A percentile compares a stretch with the other conserved stretches of the same genome.
Evolutionary conservation across 2,797 vertebrate species (phyloP).

Genomic region (Sitta carolinensis): DNA sequence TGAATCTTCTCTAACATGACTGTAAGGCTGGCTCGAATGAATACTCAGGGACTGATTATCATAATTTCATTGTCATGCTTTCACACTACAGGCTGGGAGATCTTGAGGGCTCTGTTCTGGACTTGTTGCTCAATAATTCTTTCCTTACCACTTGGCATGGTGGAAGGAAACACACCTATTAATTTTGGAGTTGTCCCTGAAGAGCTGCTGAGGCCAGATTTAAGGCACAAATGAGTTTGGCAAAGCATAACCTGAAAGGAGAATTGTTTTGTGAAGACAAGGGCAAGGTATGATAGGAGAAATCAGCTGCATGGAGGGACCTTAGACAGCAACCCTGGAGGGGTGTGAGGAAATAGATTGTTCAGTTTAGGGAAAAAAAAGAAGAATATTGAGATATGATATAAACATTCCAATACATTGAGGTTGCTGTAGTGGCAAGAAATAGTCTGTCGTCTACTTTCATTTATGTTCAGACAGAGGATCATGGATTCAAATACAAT

Average conservation of each 20-base stretch:
- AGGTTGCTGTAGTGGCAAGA: neutral
- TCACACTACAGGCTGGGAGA: neutral
- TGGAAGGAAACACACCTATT: neutral
- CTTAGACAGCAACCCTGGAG: neutral
- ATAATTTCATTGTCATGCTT: neutral
- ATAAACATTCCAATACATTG: neutral
- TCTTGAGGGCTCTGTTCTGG: neutral
- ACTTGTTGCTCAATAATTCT: neutral
- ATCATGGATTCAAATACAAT: neutral
- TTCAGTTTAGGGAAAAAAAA: neutral
- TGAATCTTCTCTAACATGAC: neutral
- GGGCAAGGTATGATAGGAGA: neutral
- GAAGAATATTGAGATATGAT: neutral
- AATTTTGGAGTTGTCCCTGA: neutral
- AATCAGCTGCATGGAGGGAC: neutral
- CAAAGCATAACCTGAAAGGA: neutral
- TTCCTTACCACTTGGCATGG: neutral
- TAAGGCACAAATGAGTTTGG: neutral
- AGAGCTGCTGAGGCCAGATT: neutral
- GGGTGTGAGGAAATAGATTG: neutral
- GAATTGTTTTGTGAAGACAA: neutral
- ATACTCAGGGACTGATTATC: neutral
- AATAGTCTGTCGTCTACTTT: neutral
- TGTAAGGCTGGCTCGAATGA: neutral
- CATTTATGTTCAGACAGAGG: neutral